These are phyloP conservation scores for Gastracanthus pulcherrimus DNA, from an alignment of 2,888 invertebrate species.

Conservation along the genomic window DNA sequence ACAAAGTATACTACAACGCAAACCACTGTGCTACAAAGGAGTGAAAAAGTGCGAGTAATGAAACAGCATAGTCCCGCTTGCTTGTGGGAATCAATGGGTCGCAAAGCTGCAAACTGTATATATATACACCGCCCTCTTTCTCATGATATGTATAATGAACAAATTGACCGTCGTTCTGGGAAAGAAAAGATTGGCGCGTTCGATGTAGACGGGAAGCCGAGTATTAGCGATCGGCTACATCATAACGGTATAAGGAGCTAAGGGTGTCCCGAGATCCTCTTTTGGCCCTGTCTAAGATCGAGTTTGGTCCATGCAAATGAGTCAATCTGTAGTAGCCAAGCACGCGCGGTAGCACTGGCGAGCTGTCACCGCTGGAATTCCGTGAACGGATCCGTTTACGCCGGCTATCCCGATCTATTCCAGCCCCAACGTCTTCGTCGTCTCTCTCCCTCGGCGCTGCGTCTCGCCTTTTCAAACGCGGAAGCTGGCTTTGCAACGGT, in stretches of 20 bases:
- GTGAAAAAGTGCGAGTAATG: conserved; percentile 1
- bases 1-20: conserved; percentile 3
- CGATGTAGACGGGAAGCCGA: neutral
- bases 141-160: neutral
- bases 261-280: neutral
- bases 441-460: too few species aligned
- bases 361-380: neutral
- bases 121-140: neutral
- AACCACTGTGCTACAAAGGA: neutral
- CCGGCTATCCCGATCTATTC: neutral
- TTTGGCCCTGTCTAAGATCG: neutral
- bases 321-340: neutral
- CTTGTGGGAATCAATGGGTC: conserved; percentile 12
- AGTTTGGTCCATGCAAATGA: conserved; percentile 2
- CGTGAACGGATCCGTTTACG: neutral
- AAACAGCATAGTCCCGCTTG: neutral
- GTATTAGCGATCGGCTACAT: neutral
- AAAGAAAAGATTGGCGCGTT: neutral
- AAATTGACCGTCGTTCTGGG: neutral
- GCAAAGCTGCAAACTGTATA: neutral
- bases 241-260: neutral
- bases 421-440: neutral
- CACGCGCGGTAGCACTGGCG: too few species aligned
- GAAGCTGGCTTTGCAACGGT: neutral
- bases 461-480: neutral